Percentiles rank a stretch among this genome's conserved stretches.
Evolutionary conservation across 2,797 vertebrate species (phyloP).

Genomic region (Poeciliopsis turneri): DNA sequence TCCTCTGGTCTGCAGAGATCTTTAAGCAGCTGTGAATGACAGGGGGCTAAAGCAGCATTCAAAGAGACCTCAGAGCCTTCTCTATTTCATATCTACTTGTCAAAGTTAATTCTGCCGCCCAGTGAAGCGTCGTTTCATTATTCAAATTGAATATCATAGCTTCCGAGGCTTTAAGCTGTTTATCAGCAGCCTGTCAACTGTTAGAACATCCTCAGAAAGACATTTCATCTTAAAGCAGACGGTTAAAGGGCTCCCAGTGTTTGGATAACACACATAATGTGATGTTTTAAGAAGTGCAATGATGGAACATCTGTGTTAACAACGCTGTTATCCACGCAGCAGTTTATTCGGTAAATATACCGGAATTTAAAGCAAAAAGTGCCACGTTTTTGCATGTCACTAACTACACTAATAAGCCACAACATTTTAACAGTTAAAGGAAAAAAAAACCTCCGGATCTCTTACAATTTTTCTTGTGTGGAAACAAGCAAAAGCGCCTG

Average conservation of each 20-base stretch:
- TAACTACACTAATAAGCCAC: neutral
- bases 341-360: neutral
- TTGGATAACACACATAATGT: constrained; percentile 38
- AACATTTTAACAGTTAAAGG: neutral
- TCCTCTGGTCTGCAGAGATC: constrained; percentile 39
- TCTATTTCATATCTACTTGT: constrained; percentile 60
- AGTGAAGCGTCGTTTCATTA: constrained; percentile 64
- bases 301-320: constrained; percentile 2
- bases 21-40: constrained; percentile 43
- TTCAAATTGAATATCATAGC: constrained; percentile 71
- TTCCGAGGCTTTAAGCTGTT: constrained; percentile 61
- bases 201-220: constrained; percentile 52
- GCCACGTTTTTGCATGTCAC: neutral
- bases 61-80: constrained; percentile 49
- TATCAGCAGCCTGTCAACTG: constrained; percentile 62
- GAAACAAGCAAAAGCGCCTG: neutral
- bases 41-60: constrained; percentile 45
- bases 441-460: neutral
- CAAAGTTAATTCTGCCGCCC: constrained; percentile 62
- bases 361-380: neutral
- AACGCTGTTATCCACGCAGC: neutral
- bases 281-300: constrained; percentile 10
- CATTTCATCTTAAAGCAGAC: constrained; percentile 32
- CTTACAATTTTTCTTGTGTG: neutral
- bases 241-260: constrained; percentile 35